Evolutionary conservation across 2,888 invertebrate genomes (phyloP).

Genomic region (Nymphalis polychloros): DNA sequence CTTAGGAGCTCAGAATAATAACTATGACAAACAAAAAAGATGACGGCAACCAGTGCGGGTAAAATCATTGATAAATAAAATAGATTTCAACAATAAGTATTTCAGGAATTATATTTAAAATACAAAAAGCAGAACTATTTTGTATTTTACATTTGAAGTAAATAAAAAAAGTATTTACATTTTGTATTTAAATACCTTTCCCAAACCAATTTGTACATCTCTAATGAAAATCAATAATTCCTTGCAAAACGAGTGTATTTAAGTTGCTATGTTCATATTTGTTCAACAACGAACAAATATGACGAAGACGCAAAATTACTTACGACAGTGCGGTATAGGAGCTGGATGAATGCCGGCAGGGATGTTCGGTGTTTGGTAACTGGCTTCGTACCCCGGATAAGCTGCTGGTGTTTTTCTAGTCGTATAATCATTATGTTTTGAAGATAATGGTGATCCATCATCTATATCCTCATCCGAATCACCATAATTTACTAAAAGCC

Average conservation of each 20-base stretch:
- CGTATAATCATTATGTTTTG: conserved; percentile 30
- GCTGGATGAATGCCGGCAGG: conserved; percentile 63
- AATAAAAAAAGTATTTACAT: too few species aligned
- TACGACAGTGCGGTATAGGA: conserved; percentile 72
- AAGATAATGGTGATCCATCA: conserved; percentile 37
- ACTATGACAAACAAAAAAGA: too few species aligned
- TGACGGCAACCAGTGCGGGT: too few species aligned
- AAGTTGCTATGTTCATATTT: not conserved
- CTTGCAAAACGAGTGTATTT: not conserved
- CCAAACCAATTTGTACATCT: too few species aligned
- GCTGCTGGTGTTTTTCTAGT: conserved; percentile 7
- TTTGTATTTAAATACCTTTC: too few species aligned
- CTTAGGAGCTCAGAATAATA: too few species aligned
- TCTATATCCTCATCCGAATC: conserved; percentile 74
- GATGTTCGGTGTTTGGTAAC: conserved; percentile 32
- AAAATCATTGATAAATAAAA: too few species aligned
- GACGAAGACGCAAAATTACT: conserved; percentile 44
- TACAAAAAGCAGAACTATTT: too few species aligned
- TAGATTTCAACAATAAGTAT: too few species aligned
- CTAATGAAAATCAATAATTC: not conserved
- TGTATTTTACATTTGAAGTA: too few species aligned
- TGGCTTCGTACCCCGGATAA: conserved; percentile 33
- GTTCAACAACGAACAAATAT: too few species aligned
- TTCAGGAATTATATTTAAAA: too few species aligned
- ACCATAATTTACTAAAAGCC: conserved; percentile 67